Evolutionary conservation across 1,140 invertebrate species (phyloP).

Genomic region (Antheraea pernyi): DNA sequence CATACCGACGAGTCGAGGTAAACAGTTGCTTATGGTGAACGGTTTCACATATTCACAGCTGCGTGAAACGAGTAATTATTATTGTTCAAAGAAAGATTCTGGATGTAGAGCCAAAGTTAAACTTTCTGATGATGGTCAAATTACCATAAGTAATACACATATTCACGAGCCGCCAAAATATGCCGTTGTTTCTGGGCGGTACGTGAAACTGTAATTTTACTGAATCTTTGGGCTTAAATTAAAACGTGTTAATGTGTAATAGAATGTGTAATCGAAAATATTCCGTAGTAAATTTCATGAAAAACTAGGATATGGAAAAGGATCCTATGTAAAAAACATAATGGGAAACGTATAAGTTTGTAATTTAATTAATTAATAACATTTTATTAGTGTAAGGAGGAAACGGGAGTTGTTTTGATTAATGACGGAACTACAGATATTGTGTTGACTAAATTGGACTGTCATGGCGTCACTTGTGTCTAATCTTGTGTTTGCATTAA

Average conservation of each 20-base stretch:
- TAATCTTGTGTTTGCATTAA: too few species aligned
- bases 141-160: conserved; percentile 19
- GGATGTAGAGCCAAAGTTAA: conserved; percentile 35
- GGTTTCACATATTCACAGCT: conserved; percentile 25
- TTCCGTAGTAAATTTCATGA: too few species aligned
- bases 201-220: conserved; percentile 21
- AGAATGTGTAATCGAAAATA: too few species aligned
- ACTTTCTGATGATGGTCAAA: conserved; percentile 17
- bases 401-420: too few species aligned
- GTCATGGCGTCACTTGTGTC: too few species aligned
- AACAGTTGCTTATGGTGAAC: conserved; percentile 25
- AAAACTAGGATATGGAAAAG: too few species aligned
- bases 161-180: conserved; percentile 32
- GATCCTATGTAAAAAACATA: too few species aligned
- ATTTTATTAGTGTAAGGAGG: too few species aligned
- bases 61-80: conserved; percentile 13
- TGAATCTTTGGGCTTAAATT: not conserved
- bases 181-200: conserved; percentile 12
- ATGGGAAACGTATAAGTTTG: too few species aligned
- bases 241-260: not conserved
- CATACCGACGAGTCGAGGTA: conserved; percentile 22
- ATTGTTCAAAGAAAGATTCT: conserved; percentile 30
- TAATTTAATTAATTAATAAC: too few species aligned
- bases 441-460: too few species aligned
- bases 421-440: too few species aligned